phyloP scores from a whole-genome alignment of 1,140 invertebrate species.

The Drosophila repleta region DNA sequence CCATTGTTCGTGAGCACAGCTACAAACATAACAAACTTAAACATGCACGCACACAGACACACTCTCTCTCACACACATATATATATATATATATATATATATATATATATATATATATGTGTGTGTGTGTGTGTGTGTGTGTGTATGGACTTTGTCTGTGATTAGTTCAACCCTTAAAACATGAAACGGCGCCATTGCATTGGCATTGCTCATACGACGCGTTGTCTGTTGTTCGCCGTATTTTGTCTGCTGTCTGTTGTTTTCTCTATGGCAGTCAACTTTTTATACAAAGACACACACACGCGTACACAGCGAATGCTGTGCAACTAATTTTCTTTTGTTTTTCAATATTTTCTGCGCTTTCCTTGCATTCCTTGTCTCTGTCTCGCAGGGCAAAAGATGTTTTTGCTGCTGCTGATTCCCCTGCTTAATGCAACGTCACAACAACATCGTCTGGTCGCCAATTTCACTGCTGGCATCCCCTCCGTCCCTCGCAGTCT shows the following conservation, averaged over 20 bases:
- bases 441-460: conserved; percentile 38
- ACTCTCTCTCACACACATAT: too few species aligned
- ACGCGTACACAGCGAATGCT: conserved; percentile 25
- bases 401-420: conserved; percentile 15
- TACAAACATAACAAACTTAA: conserved; percentile 29
- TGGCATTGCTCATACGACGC: conserved; percentile 74
- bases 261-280: conserved; percentile 62
- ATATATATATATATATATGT: conserved; percentile 16
- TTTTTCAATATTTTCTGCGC: conserved; percentile 71
- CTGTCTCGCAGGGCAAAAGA: conserved; percentile 15
- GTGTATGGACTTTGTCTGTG: conserved; percentile 58
- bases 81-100: conserved; percentile 16
- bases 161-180: conserved; percentile 81
- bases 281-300: conserved; percentile 43
- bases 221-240: conserved; percentile 38
- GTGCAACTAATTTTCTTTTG: conserved; percentile 76
- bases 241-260: conserved; percentile 36
- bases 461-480: background rate
- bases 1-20: conserved; percentile 45
- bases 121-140: background rate
- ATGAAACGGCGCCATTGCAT: conserved; percentile 44
- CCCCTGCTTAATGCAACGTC: conserved; percentile 44
- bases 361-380: conserved; percentile 31
- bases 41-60: conserved; percentile 24
- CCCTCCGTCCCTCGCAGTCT: conserved; percentile 1